Conservation (phyloP, 2,797 vertebrate species). For the Odontamblyopus lacepedii region DNA sequence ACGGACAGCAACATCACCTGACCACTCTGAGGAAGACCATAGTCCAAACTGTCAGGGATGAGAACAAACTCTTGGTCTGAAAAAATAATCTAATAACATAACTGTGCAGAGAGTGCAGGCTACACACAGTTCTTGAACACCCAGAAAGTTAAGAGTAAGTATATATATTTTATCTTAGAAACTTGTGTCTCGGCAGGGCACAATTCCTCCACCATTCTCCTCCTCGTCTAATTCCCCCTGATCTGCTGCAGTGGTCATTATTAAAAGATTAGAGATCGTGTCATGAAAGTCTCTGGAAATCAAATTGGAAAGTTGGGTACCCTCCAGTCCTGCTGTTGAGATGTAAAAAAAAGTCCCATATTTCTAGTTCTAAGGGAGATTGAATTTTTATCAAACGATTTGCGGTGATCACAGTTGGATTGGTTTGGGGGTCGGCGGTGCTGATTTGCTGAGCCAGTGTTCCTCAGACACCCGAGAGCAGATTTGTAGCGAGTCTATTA, state of each 20-base stretch:
- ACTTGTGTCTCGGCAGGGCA: not conserved
- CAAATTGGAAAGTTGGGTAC: not conserved
- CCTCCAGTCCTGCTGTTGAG: slow-evolving; percentile 24
- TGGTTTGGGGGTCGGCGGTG: slow-evolving; percentile 65
- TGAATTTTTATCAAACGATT: slow-evolving; percentile 63
- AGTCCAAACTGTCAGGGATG: no score
- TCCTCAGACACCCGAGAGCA: slow-evolving; percentile 65
- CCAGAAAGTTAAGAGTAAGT: not conserved
- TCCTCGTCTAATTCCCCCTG: not conserved
- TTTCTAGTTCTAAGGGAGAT: slow-evolving; percentile 48
- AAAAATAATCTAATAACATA: no score
- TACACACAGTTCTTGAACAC: no score
- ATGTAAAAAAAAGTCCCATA: slow-evolving; percentile 22
- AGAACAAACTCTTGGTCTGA: no score
- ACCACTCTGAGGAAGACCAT: no score
- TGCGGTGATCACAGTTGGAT: slow-evolving; percentile 62
- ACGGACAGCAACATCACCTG: no score
- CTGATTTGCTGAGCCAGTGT: slow-evolving; percentile 76
- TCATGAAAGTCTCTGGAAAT: not conserved
- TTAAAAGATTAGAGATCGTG: slow-evolving; percentile 1
- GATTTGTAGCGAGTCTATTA: slow-evolving; percentile 72
- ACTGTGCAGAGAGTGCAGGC: no score
- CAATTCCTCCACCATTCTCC: not conserved
- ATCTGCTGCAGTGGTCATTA: not conserved
- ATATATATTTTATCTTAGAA: not conserved